Percentiles rank a stretch among this genome's conserved stretches.
phyloP scores from a whole-genome alignment of 2,797 vertebrate genomes.

The Notamacropus eugenii region DNA sequence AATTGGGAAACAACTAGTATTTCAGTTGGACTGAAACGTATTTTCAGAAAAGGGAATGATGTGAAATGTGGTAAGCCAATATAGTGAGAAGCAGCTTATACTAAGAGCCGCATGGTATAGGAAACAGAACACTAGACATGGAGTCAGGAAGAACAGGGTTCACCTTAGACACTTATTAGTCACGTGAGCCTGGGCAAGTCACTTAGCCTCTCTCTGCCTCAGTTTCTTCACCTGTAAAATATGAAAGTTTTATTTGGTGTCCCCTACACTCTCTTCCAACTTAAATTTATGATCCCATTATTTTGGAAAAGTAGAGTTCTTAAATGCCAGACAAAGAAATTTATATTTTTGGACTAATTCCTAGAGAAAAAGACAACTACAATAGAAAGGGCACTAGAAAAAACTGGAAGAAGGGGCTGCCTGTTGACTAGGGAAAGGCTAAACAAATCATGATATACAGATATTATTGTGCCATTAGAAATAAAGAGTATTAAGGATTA shows the following conservation, averaged over 20 bases:
- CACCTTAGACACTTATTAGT: not conserved
- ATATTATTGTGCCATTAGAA: not conserved
- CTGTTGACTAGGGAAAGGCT: not conserved
- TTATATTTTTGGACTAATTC: not conserved
- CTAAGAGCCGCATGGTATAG: not conserved
- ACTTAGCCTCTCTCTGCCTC: not conserved
- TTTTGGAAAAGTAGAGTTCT: not conserved
- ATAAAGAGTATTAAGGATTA: not conserved
- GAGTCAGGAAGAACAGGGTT: not conserved
- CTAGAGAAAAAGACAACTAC: not conserved
- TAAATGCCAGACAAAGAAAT: not conserved
- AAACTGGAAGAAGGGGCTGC: not conserved
- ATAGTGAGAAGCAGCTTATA: not conserved
- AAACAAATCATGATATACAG: not conserved
- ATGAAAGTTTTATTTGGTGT: not conserved
- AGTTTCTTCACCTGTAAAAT: not conserved
- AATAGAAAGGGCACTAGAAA: not conserved
- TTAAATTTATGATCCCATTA: not conserved
- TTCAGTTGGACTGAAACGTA: not conserved
- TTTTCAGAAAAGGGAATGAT: not conserved
- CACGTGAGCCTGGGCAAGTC: not conserved
- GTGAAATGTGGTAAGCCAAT: not conserved
- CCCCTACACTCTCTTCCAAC: not conserved
- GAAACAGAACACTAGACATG: not conserved
- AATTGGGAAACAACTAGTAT: not conserved